Base-by-base conservation (phyloP, 2,888 invertebrate genomes). In the Drosophila macrospina region DNA sequence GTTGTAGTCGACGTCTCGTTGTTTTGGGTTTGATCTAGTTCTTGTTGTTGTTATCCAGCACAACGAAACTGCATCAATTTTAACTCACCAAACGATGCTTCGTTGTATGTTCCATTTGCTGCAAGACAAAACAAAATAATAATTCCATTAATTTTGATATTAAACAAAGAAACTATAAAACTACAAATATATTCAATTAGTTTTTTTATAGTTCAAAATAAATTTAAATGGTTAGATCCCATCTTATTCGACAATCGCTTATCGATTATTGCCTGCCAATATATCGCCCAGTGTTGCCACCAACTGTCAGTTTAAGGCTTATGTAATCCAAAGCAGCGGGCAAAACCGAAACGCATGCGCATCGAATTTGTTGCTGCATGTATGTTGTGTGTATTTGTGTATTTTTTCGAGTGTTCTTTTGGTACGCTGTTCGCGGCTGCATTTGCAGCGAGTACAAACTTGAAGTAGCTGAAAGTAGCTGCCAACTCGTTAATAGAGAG, bases 61-160 rank as follows among this genome's bases (percentile, higher is more conserved):
- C 63, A 75, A 77, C 74, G 60, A 56, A 69, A 68, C 73, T 74
- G 44, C 41, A 69, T 64, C 32, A 64, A 48, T 37, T 60, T 55
- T 44, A 63, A 15, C 50, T 81, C n/a, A 62, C 50, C 55, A 54
- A 78, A 66, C 63, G 47, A 74, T 54, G 41, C 41, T 86, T 88
- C 85, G 84, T 76, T 88, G 77, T 69, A 69, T 64, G 13, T 72
- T 82, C 72, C 74, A 79, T 76, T 74, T 74, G 65, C 85, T 85
- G 68, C 3, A 87, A 86, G 2, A 59, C 15, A 57, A 47, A 36
- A 39, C 5, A 36, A 44, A 24, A 26, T 16, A 24, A 30, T 13
- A 26, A 28, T 20, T 2, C 0, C 0, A 20, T 50, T 20, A 47
- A 5, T 34, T 34, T 4, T 32, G 4, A 42, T 20, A 24, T 50